A percentile compares a stretch with the other conserved stretches of the same genome.
Evolutionary conservation across 2,888 invertebrate species (phyloP).

Genomic region (Lobophora halterata): DNA sequence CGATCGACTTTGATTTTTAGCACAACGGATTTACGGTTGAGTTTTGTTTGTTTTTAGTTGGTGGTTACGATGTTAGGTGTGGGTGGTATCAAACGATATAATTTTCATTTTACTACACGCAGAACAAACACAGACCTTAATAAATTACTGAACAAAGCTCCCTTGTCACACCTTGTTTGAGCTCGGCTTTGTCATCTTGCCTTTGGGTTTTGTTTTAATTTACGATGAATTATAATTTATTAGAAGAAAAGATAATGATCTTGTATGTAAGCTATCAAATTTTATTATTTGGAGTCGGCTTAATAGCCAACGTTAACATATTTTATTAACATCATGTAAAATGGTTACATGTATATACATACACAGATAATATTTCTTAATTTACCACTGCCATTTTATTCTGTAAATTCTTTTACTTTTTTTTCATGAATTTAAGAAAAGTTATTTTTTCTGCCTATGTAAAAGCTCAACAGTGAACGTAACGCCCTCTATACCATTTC

Average conservation of each 20-base stretch:
- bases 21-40: slow-evolving; percentile 10
- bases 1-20: slow-evolving; percentile 33
- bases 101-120: slow-evolving; percentile 73
- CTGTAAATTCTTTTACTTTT: too few species aligned
- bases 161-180: slow-evolving; percentile 72
- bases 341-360: too few species aligned
- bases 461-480: too few species aligned
- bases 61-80: slow-evolving; percentile 32
- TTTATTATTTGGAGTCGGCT: slow-evolving; percentile 8
- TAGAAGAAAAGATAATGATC: slow-evolving; percentile 28
- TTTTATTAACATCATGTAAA: slow-evolving; percentile 2
- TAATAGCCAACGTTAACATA: neutral
- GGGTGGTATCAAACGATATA: slow-evolving; percentile 49
- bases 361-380: too few species aligned
- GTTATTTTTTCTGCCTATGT: too few species aligned
- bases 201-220: slow-evolving; percentile 39
- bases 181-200: slow-evolving; percentile 65
- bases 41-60: slow-evolving; percentile 24
- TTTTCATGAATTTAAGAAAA: too few species aligned
- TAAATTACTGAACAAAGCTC: slow-evolving; percentile 72
- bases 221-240: slow-evolving; percentile 41
- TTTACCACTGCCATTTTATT: too few species aligned
- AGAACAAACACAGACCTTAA: slow-evolving; percentile 63
- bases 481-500: too few species aligned
- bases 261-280: slow-evolving; percentile 14